A percentile compares a stretch with the other conserved stretches of the same genome.
phyloP scores from a whole-genome alignment of 2,113 vertebrate species.

The Poecilia latipinna region DNA sequence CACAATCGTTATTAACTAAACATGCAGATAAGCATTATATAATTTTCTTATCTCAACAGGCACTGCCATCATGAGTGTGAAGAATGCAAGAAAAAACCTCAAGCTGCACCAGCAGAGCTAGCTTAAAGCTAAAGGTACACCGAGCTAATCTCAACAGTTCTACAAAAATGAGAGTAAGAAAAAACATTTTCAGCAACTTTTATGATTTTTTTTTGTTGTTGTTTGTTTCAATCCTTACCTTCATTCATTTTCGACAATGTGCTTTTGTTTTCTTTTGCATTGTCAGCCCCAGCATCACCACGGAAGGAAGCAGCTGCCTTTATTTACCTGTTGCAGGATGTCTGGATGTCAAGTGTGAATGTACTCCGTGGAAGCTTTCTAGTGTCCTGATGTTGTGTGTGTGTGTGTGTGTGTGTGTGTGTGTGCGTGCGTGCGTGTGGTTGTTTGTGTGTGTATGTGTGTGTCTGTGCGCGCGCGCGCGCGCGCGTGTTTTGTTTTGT shows the following conservation, averaged over 20 bases:
- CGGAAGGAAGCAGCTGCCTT: not conserved
- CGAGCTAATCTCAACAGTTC: not conserved
- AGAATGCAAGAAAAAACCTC: slow-evolving; percentile 68
- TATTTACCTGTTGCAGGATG: not conserved
- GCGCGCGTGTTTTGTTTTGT: not conserved
- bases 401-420: no score
- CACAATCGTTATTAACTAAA: no score
- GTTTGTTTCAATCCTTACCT: not conserved
- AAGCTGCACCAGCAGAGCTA: slow-evolving; percentile 29
- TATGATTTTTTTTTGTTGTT: not conserved
- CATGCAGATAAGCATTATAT: not conserved
- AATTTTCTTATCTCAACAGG: slow-evolving; percentile 39
- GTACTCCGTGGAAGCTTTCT: not conserved
- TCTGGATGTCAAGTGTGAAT: not conserved
- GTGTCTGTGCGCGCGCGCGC: not conserved
- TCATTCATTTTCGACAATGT: not conserved
- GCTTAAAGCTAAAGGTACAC: slow-evolving; percentile 41
- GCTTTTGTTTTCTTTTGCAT: not conserved
- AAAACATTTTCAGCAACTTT: not conserved
- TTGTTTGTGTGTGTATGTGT: no score
- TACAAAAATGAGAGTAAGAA: not conserved
- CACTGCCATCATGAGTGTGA: slow-evolving; percentile 73
- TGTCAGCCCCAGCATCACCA: slow-evolving; percentile 27
- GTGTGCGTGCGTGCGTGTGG: no score
- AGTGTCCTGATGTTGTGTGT: not conserved